Percentiles rank a stretch among this genome's conserved stretches.
Evolutionary conservation across 2,888 invertebrate genomes (phyloP).

Genomic region (Drosophila hawaiiensis): DNA sequence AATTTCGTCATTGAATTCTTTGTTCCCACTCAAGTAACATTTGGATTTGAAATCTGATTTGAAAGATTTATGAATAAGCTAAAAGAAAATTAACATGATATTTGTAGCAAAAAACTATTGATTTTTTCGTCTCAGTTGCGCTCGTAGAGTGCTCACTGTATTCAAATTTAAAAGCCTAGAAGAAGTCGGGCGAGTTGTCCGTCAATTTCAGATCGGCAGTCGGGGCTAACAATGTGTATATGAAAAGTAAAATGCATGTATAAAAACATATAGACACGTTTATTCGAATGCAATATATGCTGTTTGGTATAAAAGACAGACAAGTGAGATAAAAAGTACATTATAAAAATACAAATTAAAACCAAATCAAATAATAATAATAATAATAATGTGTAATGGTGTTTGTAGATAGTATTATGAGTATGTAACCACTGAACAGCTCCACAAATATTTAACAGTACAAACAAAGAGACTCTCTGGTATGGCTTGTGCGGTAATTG

Average conservation of each 20-base stretch:
- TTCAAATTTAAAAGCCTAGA: no score
- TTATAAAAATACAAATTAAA: constrained; percentile 18
- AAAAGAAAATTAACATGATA: neutral
- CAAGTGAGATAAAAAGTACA: constrained; percentile 48
- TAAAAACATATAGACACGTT: constrained; percentile 25
- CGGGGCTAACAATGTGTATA: neutral
- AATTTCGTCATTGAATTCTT: neutral
- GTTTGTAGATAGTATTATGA: constrained; percentile 21
- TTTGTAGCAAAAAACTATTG: neutral
- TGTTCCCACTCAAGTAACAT: neutral
- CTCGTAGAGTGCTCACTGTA: neutral
- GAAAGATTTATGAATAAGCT: neutral
- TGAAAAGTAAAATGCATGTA: neutral
- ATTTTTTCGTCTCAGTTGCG: neutral
- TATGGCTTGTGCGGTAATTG: constrained; percentile 35
- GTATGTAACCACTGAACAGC: constrained; percentile 35
- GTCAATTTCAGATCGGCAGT: neutral
- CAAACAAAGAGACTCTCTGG: constrained; percentile 60
- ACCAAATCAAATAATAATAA: constrained; percentile 14
- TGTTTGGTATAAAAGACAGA: constrained; percentile 66
- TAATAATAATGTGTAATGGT: constrained; percentile 14
- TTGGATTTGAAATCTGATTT: neutral
- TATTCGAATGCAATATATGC: constrained; percentile 69
- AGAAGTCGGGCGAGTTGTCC: neutral
- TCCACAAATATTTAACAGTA: constrained; percentile 52